Percentiles rank a stretch among this genome's conserved stretches.
Conservation (phyloP, 1,140 invertebrate genomes). For the Solen grandis region DNA sequence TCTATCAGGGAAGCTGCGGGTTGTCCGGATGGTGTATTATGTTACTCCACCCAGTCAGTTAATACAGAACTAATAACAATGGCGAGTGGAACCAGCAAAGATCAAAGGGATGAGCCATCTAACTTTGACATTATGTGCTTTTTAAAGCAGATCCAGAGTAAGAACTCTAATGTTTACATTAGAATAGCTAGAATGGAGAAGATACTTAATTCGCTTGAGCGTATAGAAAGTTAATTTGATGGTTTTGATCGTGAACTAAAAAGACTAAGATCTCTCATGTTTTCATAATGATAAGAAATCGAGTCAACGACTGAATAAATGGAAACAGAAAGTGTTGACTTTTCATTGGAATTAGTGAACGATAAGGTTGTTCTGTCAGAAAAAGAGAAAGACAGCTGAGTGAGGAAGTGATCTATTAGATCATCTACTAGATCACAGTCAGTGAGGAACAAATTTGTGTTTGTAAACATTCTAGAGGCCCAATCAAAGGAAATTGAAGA, state of each 20-base stretch:
- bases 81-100: neutral
- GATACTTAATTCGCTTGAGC: neutral
- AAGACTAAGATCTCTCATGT: neutral
- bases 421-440: slow-evolving; percentile 18
- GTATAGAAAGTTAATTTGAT: neutral
- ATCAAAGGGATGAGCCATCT: neutral
- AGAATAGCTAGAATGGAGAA: no score
- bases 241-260: slow-evolving; percentile 1
- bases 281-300: neutral
- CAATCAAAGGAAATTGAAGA: no score
- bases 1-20: neutral
- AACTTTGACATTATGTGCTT: no score
- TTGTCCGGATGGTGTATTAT: neutral
- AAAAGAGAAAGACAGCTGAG: slow-evolving; percentile 6
- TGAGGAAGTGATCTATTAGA: neutral
- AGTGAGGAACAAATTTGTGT: slow-evolving; percentile 19
- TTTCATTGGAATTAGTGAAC: slow-evolving; percentile 4
- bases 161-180: no score
- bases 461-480: no score
- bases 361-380: neutral
- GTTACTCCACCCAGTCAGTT: neutral
- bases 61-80: neutral
- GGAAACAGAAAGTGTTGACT: slow-evolving; percentile 1
- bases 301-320: neutral
- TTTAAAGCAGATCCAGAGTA: neutral